Evolutionary conservation across 2,113 vertebrate species (phyloP).

Genomic region (Hippopotamus amphibius): DNA sequence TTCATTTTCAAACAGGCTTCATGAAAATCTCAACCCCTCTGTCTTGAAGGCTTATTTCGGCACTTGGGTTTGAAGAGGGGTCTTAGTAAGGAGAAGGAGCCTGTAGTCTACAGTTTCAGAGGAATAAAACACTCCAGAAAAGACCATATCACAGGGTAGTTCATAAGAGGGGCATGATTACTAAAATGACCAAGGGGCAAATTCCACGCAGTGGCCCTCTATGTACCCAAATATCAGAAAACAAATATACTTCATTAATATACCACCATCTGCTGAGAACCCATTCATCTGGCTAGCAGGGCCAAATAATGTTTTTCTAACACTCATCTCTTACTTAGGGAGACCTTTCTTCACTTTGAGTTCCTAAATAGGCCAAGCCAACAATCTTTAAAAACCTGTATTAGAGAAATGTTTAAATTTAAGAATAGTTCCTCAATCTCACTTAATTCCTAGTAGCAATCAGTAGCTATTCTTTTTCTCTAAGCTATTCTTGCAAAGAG

Average conservation of each 20-base stretch:
- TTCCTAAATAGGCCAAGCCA: neutral
- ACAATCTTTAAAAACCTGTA: neutral
- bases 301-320: neutral
- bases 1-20: neutral
- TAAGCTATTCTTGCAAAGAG: neutral
- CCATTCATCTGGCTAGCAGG: neutral
- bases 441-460: neutral
- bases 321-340: neutral
- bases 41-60: neutral
- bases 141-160: neutral
- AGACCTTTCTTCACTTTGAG: neutral
- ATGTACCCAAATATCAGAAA: slow-evolving; percentile 18
- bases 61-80: neutral
- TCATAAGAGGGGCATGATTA: neutral
- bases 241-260: neutral
- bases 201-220: neutral
- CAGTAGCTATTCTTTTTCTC: neutral
- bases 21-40: neutral
- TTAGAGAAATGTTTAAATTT: slow-evolving; percentile 31
- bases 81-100: neutral
- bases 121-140: neutral
- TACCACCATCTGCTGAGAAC: neutral
- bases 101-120: neutral
- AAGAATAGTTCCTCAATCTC: neutral
- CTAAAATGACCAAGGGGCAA: neutral